These are phyloP conservation scores for Centropus bengalensis DNA, from an alignment of 2,113 vertebrate genomes.

Conservation along the genomic window DNA sequence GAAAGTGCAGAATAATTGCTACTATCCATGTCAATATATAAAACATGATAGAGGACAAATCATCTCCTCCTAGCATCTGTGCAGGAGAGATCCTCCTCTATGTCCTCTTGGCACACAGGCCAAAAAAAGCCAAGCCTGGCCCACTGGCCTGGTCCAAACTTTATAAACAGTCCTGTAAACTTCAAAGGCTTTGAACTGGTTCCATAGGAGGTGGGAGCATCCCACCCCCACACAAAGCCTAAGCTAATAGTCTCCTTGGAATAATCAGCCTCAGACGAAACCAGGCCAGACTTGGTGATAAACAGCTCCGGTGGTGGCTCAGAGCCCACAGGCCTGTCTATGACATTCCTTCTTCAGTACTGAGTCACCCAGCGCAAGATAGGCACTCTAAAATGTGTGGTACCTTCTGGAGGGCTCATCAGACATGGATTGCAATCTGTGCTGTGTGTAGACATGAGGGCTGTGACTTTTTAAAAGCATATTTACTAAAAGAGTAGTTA, in stretches of 20 bases:
- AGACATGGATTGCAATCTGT: background rate
- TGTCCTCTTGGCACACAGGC: background rate
- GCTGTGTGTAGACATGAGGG: background rate
- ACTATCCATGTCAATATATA: background rate
- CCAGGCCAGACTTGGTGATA: background rate
- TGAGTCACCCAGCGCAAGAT: accelerated
- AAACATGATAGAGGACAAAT: background rate
- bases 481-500: background rate
- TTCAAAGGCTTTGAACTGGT: background rate
- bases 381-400: accelerated
- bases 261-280: background rate
- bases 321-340: background rate
- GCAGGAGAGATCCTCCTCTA: background rate
- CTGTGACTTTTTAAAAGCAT: background rate
- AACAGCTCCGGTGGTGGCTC: background rate
- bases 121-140: background rate
- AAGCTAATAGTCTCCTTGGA: background rate
- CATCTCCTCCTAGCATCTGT: background rate
- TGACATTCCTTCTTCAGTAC: background rate
- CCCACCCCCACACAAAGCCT: background rate
- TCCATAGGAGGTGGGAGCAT: background rate
- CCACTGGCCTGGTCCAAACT: background rate
- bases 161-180: background rate
- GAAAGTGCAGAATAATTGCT: background rate
- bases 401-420: background rate